These are phyloP conservation scores for Ataeniobius toweri DNA, from an alignment of 2,797 vertebrate species.

Conservation along the genomic window DNA sequence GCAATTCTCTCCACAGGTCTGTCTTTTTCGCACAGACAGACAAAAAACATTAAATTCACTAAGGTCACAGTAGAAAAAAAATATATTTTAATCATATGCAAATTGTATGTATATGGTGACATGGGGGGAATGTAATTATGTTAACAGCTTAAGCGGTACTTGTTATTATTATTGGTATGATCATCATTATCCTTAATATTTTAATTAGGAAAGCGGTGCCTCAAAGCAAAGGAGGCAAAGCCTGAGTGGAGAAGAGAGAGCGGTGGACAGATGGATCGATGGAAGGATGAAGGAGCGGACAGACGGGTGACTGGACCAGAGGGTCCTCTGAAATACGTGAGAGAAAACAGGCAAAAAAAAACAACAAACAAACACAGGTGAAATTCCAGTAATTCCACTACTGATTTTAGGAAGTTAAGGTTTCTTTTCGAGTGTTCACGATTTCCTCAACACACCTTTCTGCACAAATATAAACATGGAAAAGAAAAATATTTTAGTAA, in stretches of 20 bases:
- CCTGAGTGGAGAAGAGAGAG: slow-evolving; percentile 53
- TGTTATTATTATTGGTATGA: slow-evolving; percentile 77
- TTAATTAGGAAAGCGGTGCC: slow-evolving; percentile 75
- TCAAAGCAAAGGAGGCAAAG: slow-evolving; percentile 62
- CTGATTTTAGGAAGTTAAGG: slow-evolving; percentile 2
- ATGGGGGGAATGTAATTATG: slow-evolving; percentile 80
- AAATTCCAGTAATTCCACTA: slow-evolving; percentile 11
- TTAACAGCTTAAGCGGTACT: slow-evolving; percentile 81
- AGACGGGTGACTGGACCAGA: slow-evolving; percentile 31
- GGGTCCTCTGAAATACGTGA: slow-evolving; percentile 29
- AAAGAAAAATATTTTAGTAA: neutral
- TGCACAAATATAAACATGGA: neutral
- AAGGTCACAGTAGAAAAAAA: slow-evolving; percentile 62
- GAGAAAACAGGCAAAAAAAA: neutral
- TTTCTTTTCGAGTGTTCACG: slow-evolving; percentile 17
- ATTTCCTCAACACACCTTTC: slow-evolving; percentile 13
- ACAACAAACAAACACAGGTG: slow-evolving; percentile 24
- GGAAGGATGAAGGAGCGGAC: slow-evolving; percentile 32
- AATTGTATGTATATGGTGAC: slow-evolving; percentile 78
- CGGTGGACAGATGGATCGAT: slow-evolving; percentile 25
- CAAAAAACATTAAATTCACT: slow-evolving; percentile 54
- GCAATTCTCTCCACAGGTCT: slow-evolving; percentile 35
- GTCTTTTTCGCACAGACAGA: slow-evolving; percentile 47
- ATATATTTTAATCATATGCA: slow-evolving; percentile 77
- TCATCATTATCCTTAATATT: slow-evolving; percentile 79